Conservation (phyloP, 2,113 vertebrate species). For the Semicossyphus pulcher region DNA sequence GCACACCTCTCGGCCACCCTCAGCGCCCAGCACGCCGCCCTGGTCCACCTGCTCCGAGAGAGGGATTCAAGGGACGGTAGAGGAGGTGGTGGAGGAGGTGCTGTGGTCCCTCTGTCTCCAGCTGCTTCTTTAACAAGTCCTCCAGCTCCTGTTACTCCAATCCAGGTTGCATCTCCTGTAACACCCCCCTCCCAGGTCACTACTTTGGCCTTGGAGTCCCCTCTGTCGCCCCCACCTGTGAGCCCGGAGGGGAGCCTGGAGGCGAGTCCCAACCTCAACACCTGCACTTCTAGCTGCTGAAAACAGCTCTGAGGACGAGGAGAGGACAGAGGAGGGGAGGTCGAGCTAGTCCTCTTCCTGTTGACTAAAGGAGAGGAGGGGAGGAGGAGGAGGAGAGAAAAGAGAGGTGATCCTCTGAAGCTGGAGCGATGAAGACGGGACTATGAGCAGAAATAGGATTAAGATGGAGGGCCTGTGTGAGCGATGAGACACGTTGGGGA, state of each 20-base stretch:
- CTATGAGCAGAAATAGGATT: conserved; percentile 53
- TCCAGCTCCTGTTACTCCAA: conserved; percentile 50
- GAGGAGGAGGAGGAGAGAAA: conserved; percentile 21
- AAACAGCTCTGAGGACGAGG: conserved; percentile 37
- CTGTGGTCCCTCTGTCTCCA: conserved; percentile 67
- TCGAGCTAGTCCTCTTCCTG: conserved; percentile 30
- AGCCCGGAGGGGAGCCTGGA: conserved; percentile 86
- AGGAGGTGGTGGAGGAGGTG: conserved; percentile 50
- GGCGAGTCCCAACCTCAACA: conserved; percentile 89
- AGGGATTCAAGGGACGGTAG: conserved; percentile 74
- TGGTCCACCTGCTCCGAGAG: conserved; percentile 90
- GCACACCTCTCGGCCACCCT: conserved; percentile 92
- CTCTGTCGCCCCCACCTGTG: conserved; percentile 79
- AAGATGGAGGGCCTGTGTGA: conserved; percentile 63
- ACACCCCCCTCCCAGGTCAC: conserved; percentile 72
- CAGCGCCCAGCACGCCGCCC: conserved; percentile 92
- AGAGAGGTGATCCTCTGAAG: conserved; percentile 55
- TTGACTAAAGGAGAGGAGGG: conserved; percentile 50
- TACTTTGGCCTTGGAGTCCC: conserved; percentile 78
- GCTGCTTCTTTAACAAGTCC: conserved; percentile 50
- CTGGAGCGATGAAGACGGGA: conserved; percentile 39
- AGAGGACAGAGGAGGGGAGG: conserved; percentile 7
- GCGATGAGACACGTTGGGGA: conserved; percentile 58
- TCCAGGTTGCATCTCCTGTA: conserved; percentile 48
- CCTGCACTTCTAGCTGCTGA: conserved; percentile 94